Conservation (phyloP, 2,797 vertebrate genomes). For the Danio kyathit region DNA sequence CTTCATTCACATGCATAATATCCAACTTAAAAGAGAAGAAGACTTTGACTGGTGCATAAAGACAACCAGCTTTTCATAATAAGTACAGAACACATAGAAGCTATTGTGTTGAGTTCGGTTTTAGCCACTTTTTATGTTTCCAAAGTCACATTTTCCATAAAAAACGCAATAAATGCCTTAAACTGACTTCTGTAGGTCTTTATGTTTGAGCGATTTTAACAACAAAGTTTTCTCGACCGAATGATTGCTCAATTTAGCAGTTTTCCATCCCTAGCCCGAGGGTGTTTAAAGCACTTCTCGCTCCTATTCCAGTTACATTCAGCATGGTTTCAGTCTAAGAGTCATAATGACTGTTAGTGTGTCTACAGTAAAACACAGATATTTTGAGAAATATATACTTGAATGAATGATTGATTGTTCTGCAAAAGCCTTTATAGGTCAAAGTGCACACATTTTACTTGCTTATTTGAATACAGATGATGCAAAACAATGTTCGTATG, state of each 20-base stretch:
- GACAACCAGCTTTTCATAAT: slow-evolving; percentile 1
- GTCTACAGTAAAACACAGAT: background rate
- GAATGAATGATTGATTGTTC: background rate
- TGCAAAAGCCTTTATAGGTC: background rate
- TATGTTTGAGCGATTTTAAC: background rate
- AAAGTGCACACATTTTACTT: background rate
- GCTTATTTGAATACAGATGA: background rate
- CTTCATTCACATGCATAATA: slow-evolving; percentile 64
- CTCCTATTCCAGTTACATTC: slow-evolving; percentile 1
- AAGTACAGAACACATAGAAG: background rate
- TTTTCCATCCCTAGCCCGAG: slow-evolving; percentile 19
- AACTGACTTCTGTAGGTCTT: background rate
- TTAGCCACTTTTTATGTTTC: background rate
- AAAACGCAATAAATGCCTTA: background rate
- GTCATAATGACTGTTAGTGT: background rate
- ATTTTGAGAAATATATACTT: background rate
- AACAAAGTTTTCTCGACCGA: background rate
- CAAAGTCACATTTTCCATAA: background rate
- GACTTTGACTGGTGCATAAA: slow-evolving; percentile 56
- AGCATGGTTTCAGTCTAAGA: background rate
- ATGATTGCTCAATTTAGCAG: slow-evolving; percentile 40
- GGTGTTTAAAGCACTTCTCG: slow-evolving; percentile 22
- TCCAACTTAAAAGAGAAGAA: slow-evolving; percentile 43
- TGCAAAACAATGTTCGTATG: background rate
- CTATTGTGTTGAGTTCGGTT: background rate